Conservation (phyloP, 2,113 vertebrate genomes). For the Empidonax alnorum region DNA sequence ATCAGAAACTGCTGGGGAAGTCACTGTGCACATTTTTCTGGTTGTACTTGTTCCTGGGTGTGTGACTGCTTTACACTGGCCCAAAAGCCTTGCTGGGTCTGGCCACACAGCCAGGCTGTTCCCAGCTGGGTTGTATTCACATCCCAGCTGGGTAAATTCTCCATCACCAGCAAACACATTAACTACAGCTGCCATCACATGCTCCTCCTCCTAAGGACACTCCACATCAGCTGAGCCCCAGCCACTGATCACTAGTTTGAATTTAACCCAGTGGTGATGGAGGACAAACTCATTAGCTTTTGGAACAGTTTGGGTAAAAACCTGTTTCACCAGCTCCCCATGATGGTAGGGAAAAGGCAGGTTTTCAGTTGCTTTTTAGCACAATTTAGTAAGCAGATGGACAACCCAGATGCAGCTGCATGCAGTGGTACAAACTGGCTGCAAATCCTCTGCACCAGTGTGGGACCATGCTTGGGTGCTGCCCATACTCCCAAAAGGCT, state of each 20-base stretch:
- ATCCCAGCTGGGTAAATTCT: fast-evolving
- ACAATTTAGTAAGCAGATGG: neutral
- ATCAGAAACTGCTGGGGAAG: neutral
- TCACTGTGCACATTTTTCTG: neutral
- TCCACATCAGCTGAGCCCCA: neutral
- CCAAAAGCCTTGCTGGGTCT: neutral
- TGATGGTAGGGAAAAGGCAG: neutral
- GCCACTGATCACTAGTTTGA: fast-evolving
- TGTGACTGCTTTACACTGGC: neutral
- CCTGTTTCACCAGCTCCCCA: neutral
- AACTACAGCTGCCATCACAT: neutral
- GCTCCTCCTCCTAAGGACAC: neutral
- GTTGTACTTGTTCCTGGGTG: neutral
- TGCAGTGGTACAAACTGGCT: neutral
- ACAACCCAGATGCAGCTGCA: neutral
- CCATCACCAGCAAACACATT: neutral
- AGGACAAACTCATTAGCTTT: neutral
- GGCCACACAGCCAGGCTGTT: neutral
- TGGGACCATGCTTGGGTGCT: neutral
- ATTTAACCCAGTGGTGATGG: neutral
- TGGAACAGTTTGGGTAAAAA: neutral
- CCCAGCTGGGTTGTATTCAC: neutral
- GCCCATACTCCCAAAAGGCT: neutral
- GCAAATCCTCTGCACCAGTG: neutral
- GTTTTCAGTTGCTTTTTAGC: neutral